Percentiles rank a stretch among this genome's conserved stretches.
Conservation (phyloP, 2,113 vertebrate genomes). For the Martes martes region DNA sequence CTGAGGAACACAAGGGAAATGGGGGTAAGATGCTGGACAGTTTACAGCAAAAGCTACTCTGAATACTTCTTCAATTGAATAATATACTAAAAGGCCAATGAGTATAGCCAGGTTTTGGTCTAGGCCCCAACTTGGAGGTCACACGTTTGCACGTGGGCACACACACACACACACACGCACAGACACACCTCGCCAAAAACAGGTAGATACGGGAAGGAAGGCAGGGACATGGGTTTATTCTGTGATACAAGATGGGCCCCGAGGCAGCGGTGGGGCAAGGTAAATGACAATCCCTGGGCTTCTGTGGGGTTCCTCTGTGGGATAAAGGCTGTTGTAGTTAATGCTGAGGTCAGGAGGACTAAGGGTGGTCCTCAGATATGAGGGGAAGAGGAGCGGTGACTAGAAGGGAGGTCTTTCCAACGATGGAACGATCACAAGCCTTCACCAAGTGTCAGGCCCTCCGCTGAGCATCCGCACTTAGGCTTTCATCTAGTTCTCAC, state of each 20-base stretch:
- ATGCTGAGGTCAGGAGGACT: background rate
- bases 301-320: background rate
- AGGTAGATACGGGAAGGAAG: background rate
- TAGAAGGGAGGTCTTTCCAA: background rate
- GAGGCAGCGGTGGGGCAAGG: background rate
- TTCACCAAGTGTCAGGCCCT: background rate
- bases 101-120: background rate
- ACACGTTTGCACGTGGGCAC: background rate
- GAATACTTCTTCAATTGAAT: background rate
- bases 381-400: background rate
- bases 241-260: background rate
- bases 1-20: background rate
- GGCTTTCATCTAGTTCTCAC: background rate
- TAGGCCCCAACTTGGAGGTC: background rate
- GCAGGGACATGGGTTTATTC: background rate
- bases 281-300: background rate
- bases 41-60: background rate
- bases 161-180: accelerated
- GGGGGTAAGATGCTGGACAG: background rate
- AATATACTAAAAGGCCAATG: background rate
- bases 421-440: background rate
- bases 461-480: no score
- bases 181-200: background rate
- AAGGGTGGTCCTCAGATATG: background rate
- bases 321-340: background rate